A percentile compares a stretch with the other conserved stretches of the same genome.
Conservation (phyloP, 2,888 invertebrate species). For the Drosophila barbarae region DNA sequence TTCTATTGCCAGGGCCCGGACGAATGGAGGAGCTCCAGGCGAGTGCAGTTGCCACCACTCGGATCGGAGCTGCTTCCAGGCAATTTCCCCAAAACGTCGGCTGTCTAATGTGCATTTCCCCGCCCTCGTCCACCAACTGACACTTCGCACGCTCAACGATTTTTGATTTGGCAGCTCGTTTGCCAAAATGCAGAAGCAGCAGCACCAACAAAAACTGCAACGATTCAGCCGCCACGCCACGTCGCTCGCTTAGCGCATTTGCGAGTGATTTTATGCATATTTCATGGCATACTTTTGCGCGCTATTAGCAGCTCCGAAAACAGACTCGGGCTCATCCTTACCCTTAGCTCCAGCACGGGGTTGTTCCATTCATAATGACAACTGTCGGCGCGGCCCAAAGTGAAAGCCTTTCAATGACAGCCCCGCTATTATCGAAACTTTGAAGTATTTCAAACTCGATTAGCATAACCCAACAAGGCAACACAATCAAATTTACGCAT, state of each 20-base stretch:
- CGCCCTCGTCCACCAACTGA: constrained; percentile 27
- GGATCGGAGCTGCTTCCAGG: constrained; percentile 20
- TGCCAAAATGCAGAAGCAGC: constrained; percentile 41
- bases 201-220: constrained; percentile 22
- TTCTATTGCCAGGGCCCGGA: not conserved
- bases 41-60: constrained; percentile 8
- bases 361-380: constrained; percentile 32
- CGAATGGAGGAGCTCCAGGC: constrained; percentile 7
- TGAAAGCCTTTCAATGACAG: constrained; percentile 30
- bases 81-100: constrained; percentile 35
- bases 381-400: constrained; percentile 16
- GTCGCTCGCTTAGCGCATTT: constrained; percentile 39
- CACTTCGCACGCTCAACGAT: constrained; percentile 52
- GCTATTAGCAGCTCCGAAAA: constrained; percentile 25
- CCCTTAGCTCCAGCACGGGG: not conserved
- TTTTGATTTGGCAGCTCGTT: constrained; percentile 65
- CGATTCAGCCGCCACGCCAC: constrained; percentile 24
- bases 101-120: constrained; percentile 39
- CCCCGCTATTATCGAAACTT: constrained; percentile 47
- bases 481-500: constrained; percentile 70
- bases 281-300: constrained; percentile 50
- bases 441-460: constrained; percentile 73
- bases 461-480: constrained; percentile 71
- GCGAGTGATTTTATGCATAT: constrained; percentile 59
- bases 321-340: constrained; percentile 14